phyloP scores from a whole-genome alignment of 2,113 vertebrate genomes.

The Phoxinus phoxinus region DNA sequence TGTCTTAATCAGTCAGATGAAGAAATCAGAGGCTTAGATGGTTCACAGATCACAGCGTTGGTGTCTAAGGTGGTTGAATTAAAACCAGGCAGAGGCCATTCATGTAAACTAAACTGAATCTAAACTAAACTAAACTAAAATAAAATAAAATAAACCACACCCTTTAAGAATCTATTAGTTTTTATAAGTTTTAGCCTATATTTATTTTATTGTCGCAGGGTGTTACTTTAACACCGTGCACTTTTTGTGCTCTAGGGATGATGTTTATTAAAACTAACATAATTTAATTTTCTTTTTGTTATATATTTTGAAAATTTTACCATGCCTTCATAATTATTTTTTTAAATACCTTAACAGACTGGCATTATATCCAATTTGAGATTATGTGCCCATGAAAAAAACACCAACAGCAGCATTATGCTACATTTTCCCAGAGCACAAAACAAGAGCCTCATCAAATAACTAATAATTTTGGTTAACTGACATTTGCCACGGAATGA shows the following conservation, averaged over 20 bases:
- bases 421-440: neutral
- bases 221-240: neutral
- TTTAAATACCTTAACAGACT: no score
- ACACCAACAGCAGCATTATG: no score
- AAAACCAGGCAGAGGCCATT: neutral
- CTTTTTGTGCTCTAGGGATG: neutral
- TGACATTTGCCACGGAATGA: neutral
- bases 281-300: no score
- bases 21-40: slow-evolving; percentile 16
- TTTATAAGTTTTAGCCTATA: neutral
- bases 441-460: neutral
- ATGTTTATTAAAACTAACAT: no score
- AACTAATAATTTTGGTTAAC: neutral
- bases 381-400: neutral
- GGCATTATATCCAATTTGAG: neutral
- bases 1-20: slow-evolving; percentile 45
- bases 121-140: no score
- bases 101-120: neutral
- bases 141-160: no score
- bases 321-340: no score
- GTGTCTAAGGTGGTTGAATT: slow-evolving; percentile 6
- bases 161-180: neutral
- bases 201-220: neutral
- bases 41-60: neutral
- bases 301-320: no score